phyloP scores from a whole-genome alignment of 2,888 invertebrate species.

The Cataglyphis albicans region DNA sequence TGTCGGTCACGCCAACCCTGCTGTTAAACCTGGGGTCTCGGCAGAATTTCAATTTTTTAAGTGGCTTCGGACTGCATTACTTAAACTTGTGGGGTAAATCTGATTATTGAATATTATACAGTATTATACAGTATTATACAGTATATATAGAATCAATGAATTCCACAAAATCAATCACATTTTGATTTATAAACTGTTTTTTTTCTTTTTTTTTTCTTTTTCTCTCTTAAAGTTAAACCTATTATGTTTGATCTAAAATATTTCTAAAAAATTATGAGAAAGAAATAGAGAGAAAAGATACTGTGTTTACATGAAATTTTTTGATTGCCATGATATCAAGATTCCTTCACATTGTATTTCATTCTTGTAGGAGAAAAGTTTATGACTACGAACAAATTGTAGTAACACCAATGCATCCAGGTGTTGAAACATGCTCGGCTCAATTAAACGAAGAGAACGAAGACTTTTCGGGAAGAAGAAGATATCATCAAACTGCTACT shows the following conservation, averaged over 20 bases:
- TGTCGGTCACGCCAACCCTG: slow-evolving; percentile 97
- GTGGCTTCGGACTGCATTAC: slow-evolving; percentile 91
- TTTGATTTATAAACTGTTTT: neutral
- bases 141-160: neutral
- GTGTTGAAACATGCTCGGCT: slow-evolving; percentile 92
- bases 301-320: neutral
- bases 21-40: slow-evolving; percentile 96
- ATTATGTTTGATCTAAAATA: neutral
- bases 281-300: neutral
- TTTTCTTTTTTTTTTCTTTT: neutral
- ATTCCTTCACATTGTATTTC: slow-evolving; percentile 36
- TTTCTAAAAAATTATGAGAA: slow-evolving; percentile 4
- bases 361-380: slow-evolving; percentile 89
- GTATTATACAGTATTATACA: neutral
- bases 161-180: neutral
- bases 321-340: neutral
- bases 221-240: slow-evolving; percentile 14
- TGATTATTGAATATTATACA: slow-evolving; percentile 5
- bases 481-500: slow-evolving; percentile 96
- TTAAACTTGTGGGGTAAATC: slow-evolving; percentile 92
- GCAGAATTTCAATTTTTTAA: slow-evolving; percentile 93
- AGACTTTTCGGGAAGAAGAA: slow-evolving; percentile 96
- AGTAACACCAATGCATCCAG: slow-evolving; percentile 93
- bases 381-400: slow-evolving; percentile 95
- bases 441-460: slow-evolving; percentile 98